Evolutionary conservation across 2,888 invertebrate species (phyloP).

Genomic region (Leucophenga montana): DNA sequence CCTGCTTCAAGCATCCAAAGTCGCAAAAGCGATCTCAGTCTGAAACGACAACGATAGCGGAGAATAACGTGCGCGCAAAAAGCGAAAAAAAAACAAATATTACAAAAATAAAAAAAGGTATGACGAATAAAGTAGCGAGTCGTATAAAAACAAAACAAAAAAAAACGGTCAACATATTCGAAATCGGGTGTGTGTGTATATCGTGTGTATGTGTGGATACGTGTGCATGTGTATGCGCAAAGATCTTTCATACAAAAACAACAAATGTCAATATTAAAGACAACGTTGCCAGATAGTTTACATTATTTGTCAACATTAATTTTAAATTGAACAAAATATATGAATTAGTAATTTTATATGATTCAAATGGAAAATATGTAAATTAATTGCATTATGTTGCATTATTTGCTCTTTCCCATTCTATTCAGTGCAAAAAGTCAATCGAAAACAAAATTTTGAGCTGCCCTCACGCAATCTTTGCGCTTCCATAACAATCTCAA

Average conservation of each 20-base stretch:
- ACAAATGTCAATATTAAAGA: neutral
- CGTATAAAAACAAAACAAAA: neutral
- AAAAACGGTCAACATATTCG: neutral
- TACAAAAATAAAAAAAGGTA: conserved; percentile 6
- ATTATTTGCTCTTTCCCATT: too few species aligned
- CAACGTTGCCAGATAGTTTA: too few species aligned
- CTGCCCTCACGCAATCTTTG: too few species aligned
- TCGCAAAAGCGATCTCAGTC: conserved; percentile 57
- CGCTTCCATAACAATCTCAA: too few species aligned
- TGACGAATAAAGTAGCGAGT: too few species aligned
- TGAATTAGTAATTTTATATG: too few species aligned
- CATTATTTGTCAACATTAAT: too few species aligned
- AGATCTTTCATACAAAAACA: neutral
- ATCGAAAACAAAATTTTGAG: too few species aligned
- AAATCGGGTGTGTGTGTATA: neutral
- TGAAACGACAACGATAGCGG: conserved; percentile 53
- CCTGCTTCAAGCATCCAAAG: conserved; percentile 24
- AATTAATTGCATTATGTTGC: too few species aligned
- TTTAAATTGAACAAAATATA: too few species aligned
- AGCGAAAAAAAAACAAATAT: conserved; percentile 34
- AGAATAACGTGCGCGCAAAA: conserved; percentile 51
- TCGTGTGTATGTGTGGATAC: neutral
- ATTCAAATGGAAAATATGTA: too few species aligned
- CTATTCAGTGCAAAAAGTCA: too few species aligned
- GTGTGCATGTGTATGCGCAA: neutral